Evolutionary conservation across 2,113 vertebrate genomes (phyloP).

Genomic region (Pedionomus torquatus): DNA sequence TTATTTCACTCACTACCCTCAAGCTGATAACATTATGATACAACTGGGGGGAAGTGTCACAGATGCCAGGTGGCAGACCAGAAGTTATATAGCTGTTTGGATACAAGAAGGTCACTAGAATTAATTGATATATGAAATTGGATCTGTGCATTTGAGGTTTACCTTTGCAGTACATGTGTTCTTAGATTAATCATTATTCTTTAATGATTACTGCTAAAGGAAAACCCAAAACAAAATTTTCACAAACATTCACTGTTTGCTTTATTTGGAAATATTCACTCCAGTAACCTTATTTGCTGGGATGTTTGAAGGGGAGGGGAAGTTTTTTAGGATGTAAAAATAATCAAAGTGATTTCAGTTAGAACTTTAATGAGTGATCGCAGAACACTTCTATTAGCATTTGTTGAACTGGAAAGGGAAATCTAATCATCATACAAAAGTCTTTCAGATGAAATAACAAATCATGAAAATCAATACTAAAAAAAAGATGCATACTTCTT

Average conservation of each 20-base stretch:
- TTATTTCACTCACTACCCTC: not conserved
- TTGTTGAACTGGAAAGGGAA: conserved; percentile 11
- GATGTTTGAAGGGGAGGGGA: not conserved
- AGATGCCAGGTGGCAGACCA: not conserved
- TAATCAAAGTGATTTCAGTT: not conserved
- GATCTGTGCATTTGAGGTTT: not conserved
- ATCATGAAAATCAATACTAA: not conserved
- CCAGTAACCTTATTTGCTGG: not conserved
- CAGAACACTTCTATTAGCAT: not conserved
- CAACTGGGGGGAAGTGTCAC: not conserved
- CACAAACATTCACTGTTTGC: not conserved
- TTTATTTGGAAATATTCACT: not conserved
- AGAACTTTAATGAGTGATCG: not conserved
- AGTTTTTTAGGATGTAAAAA: not conserved
- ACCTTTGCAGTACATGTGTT: not conserved
- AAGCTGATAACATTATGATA: not conserved
- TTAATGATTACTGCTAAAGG: not conserved
- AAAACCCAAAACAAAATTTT: not conserved
- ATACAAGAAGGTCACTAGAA: not conserved
- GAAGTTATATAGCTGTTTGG: not conserved
- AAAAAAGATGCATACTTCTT: not conserved
- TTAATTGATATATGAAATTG: not conserved
- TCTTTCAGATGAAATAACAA: conserved; percentile 11
- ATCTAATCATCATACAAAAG: conserved; percentile 47
- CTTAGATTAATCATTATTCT: not conserved